A percentile compares a stretch with the other conserved stretches of the same genome.
phyloP scores from a whole-genome alignment of 2,797 vertebrate genomes.

The Dermochelys coriacea region DNA sequence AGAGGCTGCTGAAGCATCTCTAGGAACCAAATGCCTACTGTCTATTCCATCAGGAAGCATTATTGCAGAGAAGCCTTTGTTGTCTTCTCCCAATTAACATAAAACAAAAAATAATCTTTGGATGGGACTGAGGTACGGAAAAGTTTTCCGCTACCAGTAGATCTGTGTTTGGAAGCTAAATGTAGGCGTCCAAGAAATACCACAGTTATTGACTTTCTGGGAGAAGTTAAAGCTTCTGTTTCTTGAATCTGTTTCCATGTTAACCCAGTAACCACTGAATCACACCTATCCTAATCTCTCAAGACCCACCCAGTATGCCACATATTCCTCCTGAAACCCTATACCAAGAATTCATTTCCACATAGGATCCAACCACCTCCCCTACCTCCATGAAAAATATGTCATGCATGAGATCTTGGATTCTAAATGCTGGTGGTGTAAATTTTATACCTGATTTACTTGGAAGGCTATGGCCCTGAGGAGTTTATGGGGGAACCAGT shows the following conservation, averaged over 20 bases:
- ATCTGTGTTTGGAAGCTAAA: not conserved
- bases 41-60: not conserved
- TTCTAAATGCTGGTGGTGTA: too few relatives aligned
- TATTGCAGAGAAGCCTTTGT: not conserved
- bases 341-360: too few relatives aligned
- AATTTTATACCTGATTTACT: too few relatives aligned
- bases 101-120: not conserved
- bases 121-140: not conserved
- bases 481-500: not conserved
- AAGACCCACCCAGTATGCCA: too few relatives aligned
- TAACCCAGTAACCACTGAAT: too few relatives aligned
- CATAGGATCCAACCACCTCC: too few relatives aligned
- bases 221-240: not conserved
- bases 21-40: rapidly evolving
- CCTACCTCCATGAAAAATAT: too few relatives aligned
- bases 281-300: too few relatives aligned
- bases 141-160: not conserved
- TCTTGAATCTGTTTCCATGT: too few relatives aligned
- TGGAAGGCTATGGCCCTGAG: too few relatives aligned
- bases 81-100: not conserved
- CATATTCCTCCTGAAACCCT: too few relatives aligned
- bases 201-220: not conserved
- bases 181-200: not conserved
- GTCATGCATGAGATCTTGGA: too few relatives aligned
- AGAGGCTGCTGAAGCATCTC: not conserved